Base-by-base conservation (phyloP, 1,140 invertebrate genomes). In the Drosophila navojoa region DNA sequence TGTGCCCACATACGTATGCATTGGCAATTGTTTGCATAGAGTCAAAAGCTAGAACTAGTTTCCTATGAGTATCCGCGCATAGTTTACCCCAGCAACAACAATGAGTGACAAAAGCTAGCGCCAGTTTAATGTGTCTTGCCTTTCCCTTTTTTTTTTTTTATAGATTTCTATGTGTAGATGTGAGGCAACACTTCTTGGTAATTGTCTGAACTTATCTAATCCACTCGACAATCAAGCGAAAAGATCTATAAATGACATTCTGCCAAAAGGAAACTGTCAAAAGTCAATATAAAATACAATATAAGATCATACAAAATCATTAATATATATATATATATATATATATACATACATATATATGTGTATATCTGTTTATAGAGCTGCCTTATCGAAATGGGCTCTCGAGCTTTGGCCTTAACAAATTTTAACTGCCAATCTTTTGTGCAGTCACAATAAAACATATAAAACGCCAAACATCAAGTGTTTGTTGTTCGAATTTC, bases 361-460 rank as follows among this genome's bases (percentile, higher is more conserved):
- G 27, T 32, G 5, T 29, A 5, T 29, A 35, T 35, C 0, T 35
- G 32, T 35, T 35, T 69, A 71, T 69, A 68, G 75, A 72, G 52
- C 70, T 79, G 63, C 79, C 79, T 82, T 81, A 84, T 78, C 80
- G 71, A 76, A 77, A 81, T 76, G 58, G 79, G 69, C 64, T 79
- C 82, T 86, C 82, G 52, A 86, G 62, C 55, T 61, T 70, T 85
- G 82, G 82, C 82, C 84, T 87, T 89, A 87, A 79, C 78, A 79
- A 71, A 59, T 59, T 87, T 82, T 74, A 64, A 74, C 77, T 79
- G 81, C 67, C 81, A 79, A 79, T 82, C 80, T 78, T 76, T 73
- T 81, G 76, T 82, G 79, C 62, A 79, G 66, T 66, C 76, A 79
- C 73, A 73, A 77, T 79, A 54, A 68, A 84, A 73, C 11, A 15